These are phyloP conservation scores for Tanaodytes sp. DNA, from an alignment of 2,888 invertebrate genomes.

Conservation along the genomic window DNA sequence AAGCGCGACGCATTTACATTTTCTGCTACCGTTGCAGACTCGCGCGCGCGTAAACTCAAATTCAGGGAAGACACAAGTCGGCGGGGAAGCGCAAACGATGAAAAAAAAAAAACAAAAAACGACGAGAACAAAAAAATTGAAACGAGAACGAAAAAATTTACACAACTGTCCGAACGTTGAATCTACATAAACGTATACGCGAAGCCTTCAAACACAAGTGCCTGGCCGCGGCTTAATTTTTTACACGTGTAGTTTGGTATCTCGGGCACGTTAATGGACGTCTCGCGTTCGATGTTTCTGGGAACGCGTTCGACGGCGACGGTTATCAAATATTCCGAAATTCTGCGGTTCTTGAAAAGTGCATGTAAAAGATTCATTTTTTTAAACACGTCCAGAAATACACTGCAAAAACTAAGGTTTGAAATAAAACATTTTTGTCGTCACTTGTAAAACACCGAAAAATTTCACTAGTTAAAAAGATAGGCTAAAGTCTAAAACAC, in stretches of 20 bases:
- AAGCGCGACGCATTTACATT: slow-evolving; percentile 66
- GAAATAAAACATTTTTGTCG: too few relatives aligned
- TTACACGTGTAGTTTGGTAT: slow-evolving; percentile 66
- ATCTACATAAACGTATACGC: slow-evolving; percentile 65
- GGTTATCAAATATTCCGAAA: slow-evolving; percentile 45
- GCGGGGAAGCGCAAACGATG: slow-evolving; percentile 10
- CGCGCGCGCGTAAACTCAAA: slow-evolving; percentile 56
- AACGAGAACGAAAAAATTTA: slow-evolving; percentile 21
- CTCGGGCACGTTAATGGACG: slow-evolving; percentile 63
- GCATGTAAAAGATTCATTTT: too few relatives aligned
- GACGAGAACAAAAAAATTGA: too few relatives aligned
- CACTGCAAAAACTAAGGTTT: too few relatives aligned
- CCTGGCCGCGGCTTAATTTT: slow-evolving; percentile 59
- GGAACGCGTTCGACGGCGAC: slow-evolving; percentile 53
- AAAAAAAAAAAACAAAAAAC: too few relatives aligned
- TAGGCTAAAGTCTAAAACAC: too few relatives aligned
- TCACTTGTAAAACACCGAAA: too few relatives aligned
- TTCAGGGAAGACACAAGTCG: slow-evolving; percentile 55
- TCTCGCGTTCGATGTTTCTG: slow-evolving; percentile 62
- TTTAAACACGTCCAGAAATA: too few relatives aligned
- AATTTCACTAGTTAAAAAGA: too few relatives aligned
- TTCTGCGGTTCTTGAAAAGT: slow-evolving; percentile 10
- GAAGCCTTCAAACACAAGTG: slow-evolving; percentile 36
- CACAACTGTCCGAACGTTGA: slow-evolving; percentile 57
- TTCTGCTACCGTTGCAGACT: slow-evolving; percentile 67